These are phyloP conservation scores for Eupeodes luniger DNA, from an alignment of 2,888 invertebrate genomes.

Conservation along the genomic window DNA sequence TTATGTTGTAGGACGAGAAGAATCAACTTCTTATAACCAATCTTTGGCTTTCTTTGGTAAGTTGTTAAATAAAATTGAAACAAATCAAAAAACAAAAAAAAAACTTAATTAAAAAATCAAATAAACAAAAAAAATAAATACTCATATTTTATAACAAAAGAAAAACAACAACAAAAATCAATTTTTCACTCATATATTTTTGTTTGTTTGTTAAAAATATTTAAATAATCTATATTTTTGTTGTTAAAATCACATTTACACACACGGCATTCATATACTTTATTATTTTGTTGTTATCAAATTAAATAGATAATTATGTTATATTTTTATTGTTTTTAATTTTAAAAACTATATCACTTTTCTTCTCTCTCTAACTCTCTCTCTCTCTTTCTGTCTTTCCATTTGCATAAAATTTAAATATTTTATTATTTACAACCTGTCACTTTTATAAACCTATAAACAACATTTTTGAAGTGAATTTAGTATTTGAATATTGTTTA, in stretches of 20 bases:
- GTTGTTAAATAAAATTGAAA: conserved; percentile 83
- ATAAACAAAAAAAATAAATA: conserved; percentile 53
- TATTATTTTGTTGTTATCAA: not conserved
- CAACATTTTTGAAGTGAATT: conserved; percentile 3
- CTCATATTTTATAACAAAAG: conserved; percentile 61
- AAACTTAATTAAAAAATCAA: conserved; percentile 80
- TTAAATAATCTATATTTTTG: conserved; percentile 35
- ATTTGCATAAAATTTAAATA: conserved; percentile 15
- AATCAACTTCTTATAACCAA: conserved; percentile 97
- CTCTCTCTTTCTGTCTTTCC: not conserved
- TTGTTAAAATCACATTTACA: conserved; percentile 76
- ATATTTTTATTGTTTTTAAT: not conserved
- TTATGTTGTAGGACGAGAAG: conserved; percentile 93
- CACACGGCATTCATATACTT: conserved; percentile 78
- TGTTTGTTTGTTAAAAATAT: conserved; percentile 17
- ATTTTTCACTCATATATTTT: conserved; percentile 1
- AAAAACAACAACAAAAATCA: not conserved
- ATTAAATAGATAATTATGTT: not conserved
- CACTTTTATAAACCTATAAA: not conserved
- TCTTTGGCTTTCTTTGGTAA: conserved; percentile 98
- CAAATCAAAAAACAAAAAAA: conserved; percentile 82
- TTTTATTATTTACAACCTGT: conserved; percentile 6
- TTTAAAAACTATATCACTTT: not conserved
- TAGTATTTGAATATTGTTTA: conserved; percentile 2
- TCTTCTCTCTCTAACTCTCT: not conserved